Evolutionary conservation across 2,113 vertebrate genomes (phyloP), one percentile per base, ranked within the genome.

Genomic region (Nothoprocta pentlandii): DNA sequence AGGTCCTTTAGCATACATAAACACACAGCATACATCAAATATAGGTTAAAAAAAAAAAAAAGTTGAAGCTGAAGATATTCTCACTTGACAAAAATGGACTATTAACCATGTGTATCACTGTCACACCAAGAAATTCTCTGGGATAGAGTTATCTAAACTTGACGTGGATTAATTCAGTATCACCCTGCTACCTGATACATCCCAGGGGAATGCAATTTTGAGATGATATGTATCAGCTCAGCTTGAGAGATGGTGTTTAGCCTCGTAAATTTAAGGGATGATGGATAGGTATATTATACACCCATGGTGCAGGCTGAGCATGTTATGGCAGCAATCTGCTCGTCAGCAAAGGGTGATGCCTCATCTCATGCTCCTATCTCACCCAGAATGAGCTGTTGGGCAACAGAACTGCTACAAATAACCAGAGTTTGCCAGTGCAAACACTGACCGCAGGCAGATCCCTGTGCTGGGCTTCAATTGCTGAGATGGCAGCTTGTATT

Each of bases 81-180:
- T 66, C 73, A 49, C n/a, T 78, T 81, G 61, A 93, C 3, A 2
- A 42, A 83, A 84, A 47, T 41, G 6, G 77, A 90, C 21, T 83
- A 41, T 5, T 58, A 92, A 49, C 30, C 62, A 84, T 21, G 70
- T 81, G 62, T 28, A 82, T 49, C 64, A 44, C 4, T 73, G 87
- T 73, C 77, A 86, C 10, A 85, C 36, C 26, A 90, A 62, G 62
- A 92, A 93, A 81, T 69, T 87, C 83, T 84, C 41, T 2, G 41
- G 49, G 23, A 90, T 81, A 49, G 84, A 90, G 77, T 71, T 92
- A 90, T 32, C 80, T 66, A 49, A 95, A 81, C 14, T 30, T 62
- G 84, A 79, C 26, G 67, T 69, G 73, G 69, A 94, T 89, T 73
- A 93, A 94, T 92, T 90, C 82, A 93, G 1, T 34, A 69, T 49